These are phyloP conservation scores for Acromyrmex echinatior DNA, from an alignment of 1,140 invertebrate species.

Conservation along the genomic window DNA sequence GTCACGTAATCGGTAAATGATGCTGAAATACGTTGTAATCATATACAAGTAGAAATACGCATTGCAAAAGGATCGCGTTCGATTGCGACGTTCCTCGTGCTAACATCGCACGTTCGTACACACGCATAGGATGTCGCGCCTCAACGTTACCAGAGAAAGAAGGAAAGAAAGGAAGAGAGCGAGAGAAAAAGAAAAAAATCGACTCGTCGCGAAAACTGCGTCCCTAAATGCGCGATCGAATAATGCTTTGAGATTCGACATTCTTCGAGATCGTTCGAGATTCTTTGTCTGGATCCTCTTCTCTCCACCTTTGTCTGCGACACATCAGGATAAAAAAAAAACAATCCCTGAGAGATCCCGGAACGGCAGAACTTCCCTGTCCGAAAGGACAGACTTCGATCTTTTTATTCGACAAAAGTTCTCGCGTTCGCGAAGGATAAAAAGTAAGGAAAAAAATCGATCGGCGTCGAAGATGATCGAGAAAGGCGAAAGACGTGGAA, in stretches of 20 bases:
- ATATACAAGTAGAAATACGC: neutral
- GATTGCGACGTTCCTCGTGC: constrained; percentile 28
- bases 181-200: neutral
- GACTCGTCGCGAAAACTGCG: neutral
- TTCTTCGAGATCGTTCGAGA: neutral
- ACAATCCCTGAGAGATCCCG: neutral
- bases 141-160: neutral
- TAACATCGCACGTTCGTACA: neutral
- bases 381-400: constrained; percentile 68
- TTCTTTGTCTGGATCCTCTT: constrained; percentile 20
- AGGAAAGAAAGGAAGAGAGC: neutral
- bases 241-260: neutral
- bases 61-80: constrained; percentile 20
- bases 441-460: constrained; percentile 67
- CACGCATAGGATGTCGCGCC: too few relatives aligned
- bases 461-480: constrained; percentile 61
- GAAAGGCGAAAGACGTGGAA: neutral
- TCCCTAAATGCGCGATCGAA: neutral
- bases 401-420: constrained; percentile 64
- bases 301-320: constrained; percentile 7
- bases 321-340: constrained; percentile 5
- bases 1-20: constrained; percentile 30
- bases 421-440: neutral
- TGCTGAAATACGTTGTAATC: constrained; percentile 18
- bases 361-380: neutral